phyloP scores from a whole-genome alignment of 2,888 invertebrate genomes.

The Catocala sponsa region DNA sequence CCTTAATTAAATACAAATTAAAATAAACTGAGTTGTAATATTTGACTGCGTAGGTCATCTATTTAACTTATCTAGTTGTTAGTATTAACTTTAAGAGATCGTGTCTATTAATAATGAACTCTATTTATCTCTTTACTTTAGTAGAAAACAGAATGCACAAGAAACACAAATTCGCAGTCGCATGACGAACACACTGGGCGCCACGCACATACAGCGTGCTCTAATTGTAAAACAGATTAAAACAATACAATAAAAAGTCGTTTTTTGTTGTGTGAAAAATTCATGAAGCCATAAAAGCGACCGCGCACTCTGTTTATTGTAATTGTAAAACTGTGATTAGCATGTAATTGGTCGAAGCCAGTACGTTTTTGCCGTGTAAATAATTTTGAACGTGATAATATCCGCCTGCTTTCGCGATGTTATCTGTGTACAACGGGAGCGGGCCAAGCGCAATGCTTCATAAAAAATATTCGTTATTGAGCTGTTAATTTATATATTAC shows the following conservation, averaged over 20 bases:
- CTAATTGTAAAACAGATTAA: slow-evolving; percentile 15
- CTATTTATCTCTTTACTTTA: no score
- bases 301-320: slow-evolving; percentile 56
- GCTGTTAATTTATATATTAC: not conserved
- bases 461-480: slow-evolving; percentile 17
- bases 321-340: slow-evolving; percentile 75
- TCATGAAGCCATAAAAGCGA: slow-evolving; percentile 57
- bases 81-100: no score
- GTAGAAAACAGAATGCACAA: no score
- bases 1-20: no score
- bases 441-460: slow-evolving; percentile 36
- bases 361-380: slow-evolving; percentile 65
- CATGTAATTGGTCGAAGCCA: slow-evolving; percentile 71
- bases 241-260: slow-evolving; percentile 14
- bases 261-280: slow-evolving; percentile 53
- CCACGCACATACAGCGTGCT: slow-evolving; percentile 43
- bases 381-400: slow-evolving; percentile 61
- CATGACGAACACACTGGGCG: not conserved
- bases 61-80: no score
- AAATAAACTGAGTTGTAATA: no score
- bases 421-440: slow-evolving; percentile 56
- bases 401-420: slow-evolving; percentile 59
- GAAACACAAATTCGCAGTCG: not conserved
- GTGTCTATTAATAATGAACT: no score
- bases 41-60: no score